phyloP scores from a whole-genome alignment of 2,888 invertebrate species.

The Poecilus cupreus region DNA sequence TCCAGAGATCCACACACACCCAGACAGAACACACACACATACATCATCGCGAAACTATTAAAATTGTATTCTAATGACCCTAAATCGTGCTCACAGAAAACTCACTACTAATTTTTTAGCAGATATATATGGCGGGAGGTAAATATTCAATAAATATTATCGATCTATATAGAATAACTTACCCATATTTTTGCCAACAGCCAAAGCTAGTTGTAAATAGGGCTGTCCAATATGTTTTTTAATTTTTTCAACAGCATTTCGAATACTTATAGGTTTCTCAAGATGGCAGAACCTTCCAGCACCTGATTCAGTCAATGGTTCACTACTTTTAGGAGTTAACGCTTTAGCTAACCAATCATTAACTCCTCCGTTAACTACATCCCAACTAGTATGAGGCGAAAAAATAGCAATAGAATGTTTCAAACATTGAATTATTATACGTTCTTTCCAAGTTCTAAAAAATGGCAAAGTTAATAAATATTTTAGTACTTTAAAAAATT shows the following conservation, averaged over 20 bases:
- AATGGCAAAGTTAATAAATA: too few relatives aligned
- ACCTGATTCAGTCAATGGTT: conserved; percentile 73
- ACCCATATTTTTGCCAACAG: conserved; percentile 68
- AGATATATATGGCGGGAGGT: too few relatives aligned
- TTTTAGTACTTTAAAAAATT: too few relatives aligned
- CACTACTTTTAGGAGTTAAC: conserved; percentile 73
- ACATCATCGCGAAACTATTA: too few relatives aligned
- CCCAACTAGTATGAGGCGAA: conserved; percentile 95
- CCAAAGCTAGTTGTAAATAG: conserved; percentile 84
- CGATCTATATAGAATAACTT: conserved; percentile 61
- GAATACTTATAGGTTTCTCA: conserved; percentile 74
- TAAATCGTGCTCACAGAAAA: too few relatives aligned
- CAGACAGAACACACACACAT: too few relatives aligned
- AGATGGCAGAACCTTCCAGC: conserved; percentile 77
- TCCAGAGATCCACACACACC: too few relatives aligned
- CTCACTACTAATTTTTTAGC: too few relatives aligned
- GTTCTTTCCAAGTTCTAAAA: conserved; percentile 84
- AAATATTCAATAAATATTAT: too few relatives aligned
- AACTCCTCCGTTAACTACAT: conserved; percentile 87
- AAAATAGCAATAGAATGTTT: conserved; percentile 91
- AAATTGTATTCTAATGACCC: too few relatives aligned
- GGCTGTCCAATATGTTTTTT: conserved; percentile 82
- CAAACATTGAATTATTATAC: conserved; percentile 85
- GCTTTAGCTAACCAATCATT: conserved; percentile 94
- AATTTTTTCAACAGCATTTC: conserved; percentile 79